A percentile compares a stretch with the other conserved stretches of the same genome.
Conservation (phyloP, 2,113 vertebrate genomes). For the Eudorcas thomsonii region DNA sequence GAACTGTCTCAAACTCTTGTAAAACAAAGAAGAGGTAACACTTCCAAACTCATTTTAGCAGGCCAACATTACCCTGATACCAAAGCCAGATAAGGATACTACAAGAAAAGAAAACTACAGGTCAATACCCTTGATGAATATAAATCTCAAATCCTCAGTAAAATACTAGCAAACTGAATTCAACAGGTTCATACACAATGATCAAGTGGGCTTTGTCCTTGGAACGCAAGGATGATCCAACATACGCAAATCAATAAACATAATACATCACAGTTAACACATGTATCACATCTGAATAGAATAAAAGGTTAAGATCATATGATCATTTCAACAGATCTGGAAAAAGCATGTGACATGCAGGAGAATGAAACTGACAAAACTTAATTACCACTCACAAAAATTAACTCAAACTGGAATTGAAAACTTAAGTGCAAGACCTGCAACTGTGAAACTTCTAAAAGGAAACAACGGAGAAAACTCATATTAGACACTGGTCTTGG, state of each 20-base stretch:
- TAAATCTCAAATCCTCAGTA: background rate
- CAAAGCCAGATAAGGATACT: background rate
- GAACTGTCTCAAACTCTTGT: background rate
- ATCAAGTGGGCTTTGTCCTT: background rate
- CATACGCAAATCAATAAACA: background rate
- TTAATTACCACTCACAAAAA: background rate
- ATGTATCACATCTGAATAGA: background rate
- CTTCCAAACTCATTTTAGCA: background rate
- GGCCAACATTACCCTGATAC: background rate
- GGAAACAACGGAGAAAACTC: background rate
- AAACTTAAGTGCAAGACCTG: background rate
- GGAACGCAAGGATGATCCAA: background rate
- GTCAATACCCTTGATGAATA: background rate
- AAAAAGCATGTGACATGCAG: background rate
- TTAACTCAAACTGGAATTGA: background rate
- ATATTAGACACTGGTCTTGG: background rate
- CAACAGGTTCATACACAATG: background rate
- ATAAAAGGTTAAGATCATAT: background rate
- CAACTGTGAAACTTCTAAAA: background rate
- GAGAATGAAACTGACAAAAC: background rate
- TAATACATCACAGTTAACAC: background rate
- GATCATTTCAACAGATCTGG: background rate
- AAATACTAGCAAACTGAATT: background rate
- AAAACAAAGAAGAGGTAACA: background rate
- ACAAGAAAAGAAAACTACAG: background rate